Conservation (phyloP, 2,888 invertebrate species). For the Aplocera efformata region DNA sequence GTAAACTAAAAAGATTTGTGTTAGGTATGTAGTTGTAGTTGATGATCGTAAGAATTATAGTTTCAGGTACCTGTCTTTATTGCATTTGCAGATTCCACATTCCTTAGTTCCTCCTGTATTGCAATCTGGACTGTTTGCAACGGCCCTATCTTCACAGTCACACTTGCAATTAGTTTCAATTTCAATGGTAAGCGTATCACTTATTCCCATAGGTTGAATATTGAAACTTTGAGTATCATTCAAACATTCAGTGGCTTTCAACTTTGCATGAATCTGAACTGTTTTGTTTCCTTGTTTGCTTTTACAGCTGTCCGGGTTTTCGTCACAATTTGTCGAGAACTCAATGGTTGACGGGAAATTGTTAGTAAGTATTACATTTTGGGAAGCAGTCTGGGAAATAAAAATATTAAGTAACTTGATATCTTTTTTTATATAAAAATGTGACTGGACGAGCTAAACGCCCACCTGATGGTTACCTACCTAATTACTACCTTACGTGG, state of each 20-base stretch:
- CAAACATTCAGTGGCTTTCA: constrained; percentile 43
- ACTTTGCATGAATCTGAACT: constrained; percentile 37
- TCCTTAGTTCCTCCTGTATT: constrained; percentile 67
- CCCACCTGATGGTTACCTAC: no score
- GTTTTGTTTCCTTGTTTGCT: constrained; percentile 10
- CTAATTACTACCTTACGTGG: no score
- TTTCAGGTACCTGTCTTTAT: constrained; percentile 50
- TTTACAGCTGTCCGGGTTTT: neutral
- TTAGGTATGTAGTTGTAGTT: no score
- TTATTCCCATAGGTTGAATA: constrained; percentile 81
- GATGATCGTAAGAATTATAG: no score
- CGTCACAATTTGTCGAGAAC: constrained; percentile 8
- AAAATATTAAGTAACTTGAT: no score
- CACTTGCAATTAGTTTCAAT: constrained; percentile 88
- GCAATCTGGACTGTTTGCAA: constrained; percentile 54
- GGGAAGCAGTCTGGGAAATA: constrained; percentile 9
- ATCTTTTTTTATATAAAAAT: no score
- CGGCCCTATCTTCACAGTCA: constrained; percentile 81
- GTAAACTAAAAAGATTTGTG: no score
- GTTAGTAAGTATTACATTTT: constrained; percentile 2
- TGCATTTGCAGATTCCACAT: constrained; percentile 84
- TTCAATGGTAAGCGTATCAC: constrained; percentile 84
- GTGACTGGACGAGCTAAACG: no score
- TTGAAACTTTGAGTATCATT: constrained; percentile 18
- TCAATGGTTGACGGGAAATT: constrained; percentile 3